Evolutionary conservation across 1,140 invertebrate genomes (phyloP).

Genomic region (Hycleus cichorii): DNA sequence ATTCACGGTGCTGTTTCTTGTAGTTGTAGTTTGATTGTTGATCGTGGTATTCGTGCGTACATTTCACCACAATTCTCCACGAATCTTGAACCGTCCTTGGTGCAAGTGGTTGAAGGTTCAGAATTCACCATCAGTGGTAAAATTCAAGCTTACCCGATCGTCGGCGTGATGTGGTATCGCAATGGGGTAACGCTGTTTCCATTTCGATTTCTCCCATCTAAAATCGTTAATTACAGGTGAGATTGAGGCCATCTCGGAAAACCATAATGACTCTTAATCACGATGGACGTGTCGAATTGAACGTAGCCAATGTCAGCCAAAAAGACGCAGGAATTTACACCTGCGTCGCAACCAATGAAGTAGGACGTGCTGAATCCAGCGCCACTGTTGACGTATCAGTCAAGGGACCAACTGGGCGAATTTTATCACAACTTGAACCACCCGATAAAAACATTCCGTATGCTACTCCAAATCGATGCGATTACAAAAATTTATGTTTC

Average conservation of each 20-base stretch:
- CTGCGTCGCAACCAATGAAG: conserved; percentile 77
- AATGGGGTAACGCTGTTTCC: conserved; percentile 44
- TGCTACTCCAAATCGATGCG: conserved; percentile 1
- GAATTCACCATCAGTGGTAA: conserved; percentile 63
- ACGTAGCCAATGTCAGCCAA: conserved; percentile 54
- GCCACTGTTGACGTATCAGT: conserved; percentile 56
- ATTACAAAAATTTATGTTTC: background rate
- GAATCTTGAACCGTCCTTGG: conserved; percentile 54
- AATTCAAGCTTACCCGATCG: conserved; percentile 73
- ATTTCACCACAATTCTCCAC: conserved; percentile 68
- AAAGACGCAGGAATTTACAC: conserved; percentile 81
- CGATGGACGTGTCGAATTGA: conserved; percentile 71
- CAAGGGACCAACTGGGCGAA: background rate
- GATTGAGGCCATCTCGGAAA: conserved; percentile 65
- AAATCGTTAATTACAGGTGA: conserved; percentile 34
- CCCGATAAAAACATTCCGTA: conserved; percentile 21
- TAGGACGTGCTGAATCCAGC: conserved; percentile 69
- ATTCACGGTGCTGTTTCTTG: conserved; percentile 77
- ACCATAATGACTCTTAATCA: conserved; percentile 66
- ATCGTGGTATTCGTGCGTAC: conserved; percentile 75
- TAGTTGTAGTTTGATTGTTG: conserved; percentile 70
- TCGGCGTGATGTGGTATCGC: conserved; percentile 71
- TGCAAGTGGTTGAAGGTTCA: conserved; percentile 50
- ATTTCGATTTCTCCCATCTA: background rate
- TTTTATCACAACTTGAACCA: background rate